Conservation (phyloP, 2,888 invertebrate species). For the Allophyes oxyacanthae region DNA sequence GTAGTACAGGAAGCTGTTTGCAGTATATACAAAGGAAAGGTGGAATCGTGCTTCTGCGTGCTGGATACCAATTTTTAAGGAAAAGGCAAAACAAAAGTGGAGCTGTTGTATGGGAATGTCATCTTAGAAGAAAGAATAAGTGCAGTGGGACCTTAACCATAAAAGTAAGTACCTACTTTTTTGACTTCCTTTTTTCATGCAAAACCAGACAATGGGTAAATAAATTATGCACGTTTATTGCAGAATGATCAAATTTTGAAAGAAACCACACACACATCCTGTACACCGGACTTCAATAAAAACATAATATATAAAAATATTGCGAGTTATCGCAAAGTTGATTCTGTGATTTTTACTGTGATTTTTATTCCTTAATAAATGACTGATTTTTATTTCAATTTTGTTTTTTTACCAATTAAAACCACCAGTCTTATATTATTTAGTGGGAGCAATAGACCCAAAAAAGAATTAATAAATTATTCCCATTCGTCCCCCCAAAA, state of each 20-base stretch:
- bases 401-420: too few relatives aligned
- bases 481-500: too few relatives aligned
- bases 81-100: slow-evolving; percentile 20
- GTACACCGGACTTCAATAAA: too few relatives aligned
- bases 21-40: slow-evolving; percentile 24
- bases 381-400: too few relatives aligned
- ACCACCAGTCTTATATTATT: too few relatives aligned
- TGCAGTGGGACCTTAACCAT: slow-evolving; percentile 15
- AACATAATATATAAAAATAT: too few relatives aligned
- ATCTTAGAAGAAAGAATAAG: slow-evolving; percentile 25
- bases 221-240: slow-evolving; percentile 17
- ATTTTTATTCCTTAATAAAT: too few relatives aligned
- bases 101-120: slow-evolving; percentile 20
- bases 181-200: slow-evolving; percentile 10
- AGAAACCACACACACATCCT: too few relatives aligned
- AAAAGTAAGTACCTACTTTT: slow-evolving; percentile 10
- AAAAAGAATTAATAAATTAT: too few relatives aligned
- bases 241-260: slow-evolving; percentile 10
- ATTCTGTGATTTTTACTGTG: too few relatives aligned
- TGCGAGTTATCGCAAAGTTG: too few relatives aligned
- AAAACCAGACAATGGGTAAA: slow-evolving; percentile 14
- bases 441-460: too few relatives aligned
- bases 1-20: slow-evolving; percentile 21
- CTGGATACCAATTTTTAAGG: slow-evolving; percentile 24
- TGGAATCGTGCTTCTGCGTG: slow-evolving; percentile 25